Conservation (phyloP, 2,797 vertebrate species). For the Anas capensis region DNA sequence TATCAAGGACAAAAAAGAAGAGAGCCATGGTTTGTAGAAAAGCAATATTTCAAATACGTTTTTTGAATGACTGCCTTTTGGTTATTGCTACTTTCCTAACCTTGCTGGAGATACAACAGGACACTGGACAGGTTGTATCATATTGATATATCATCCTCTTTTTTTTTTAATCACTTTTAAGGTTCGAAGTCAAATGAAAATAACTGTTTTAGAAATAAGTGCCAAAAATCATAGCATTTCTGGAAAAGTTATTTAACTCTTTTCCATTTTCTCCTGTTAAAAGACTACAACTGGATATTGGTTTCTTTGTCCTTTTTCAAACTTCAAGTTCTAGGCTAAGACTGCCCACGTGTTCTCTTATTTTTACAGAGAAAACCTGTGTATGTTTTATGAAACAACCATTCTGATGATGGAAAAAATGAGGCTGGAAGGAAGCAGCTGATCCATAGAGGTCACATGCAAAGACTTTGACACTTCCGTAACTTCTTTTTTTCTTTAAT, state of each 20-base stretch:
- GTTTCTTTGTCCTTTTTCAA: neutral
- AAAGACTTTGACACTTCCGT: neutral
- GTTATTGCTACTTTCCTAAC: neutral
- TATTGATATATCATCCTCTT: neutral
- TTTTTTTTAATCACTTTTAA: neutral
- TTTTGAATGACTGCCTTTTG: neutral
- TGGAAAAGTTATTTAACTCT: neutral
- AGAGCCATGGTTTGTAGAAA: neutral
- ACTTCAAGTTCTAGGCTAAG: neutral
- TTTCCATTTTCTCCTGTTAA: neutral
- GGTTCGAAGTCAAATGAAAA: neutral
- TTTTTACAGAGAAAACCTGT: neutral
- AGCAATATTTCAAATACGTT: neutral
- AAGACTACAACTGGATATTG: neutral
- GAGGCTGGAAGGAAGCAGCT: neutral
- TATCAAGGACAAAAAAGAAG: neutral
- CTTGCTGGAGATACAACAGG: neutral
- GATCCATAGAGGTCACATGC: neutral
- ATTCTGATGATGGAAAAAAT: neutral
- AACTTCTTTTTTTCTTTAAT: neutral
- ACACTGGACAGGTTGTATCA: neutral
- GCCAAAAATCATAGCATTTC: neutral
- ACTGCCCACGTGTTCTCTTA: neutral
- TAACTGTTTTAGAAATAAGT: neutral
- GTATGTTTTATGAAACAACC: neutral